These are phyloP conservation scores for Asarcornis scutulata DNA, from an alignment of 2,113 vertebrate species.

Conservation along the genomic window DNA sequence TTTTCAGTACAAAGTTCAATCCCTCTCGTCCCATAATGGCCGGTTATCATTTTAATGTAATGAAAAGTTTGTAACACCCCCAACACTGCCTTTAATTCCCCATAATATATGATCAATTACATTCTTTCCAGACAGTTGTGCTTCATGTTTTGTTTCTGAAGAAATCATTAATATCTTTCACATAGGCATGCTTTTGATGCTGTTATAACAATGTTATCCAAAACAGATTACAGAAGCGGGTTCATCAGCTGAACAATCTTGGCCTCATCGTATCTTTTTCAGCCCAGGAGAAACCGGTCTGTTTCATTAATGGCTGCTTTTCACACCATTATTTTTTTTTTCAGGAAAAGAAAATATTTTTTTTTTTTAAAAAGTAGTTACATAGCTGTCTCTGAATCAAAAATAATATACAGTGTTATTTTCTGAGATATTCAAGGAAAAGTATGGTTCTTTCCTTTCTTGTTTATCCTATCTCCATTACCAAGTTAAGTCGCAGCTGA, in stretches of 20 bases:
- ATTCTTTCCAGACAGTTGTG: neutral
- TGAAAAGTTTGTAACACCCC: neutral
- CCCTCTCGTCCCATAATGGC: neutral
- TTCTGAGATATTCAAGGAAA: neutral
- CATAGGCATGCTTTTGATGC: neutral
- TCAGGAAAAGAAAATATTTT: neutral
- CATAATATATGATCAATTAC: neutral
- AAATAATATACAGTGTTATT: neutral
- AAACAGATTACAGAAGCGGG: neutral
- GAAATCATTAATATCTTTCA: neutral
- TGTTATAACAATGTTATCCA: neutral
- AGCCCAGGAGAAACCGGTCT: neutral
- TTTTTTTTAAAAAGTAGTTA: neutral
- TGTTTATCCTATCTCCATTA: neutral
- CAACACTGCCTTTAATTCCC: neutral
- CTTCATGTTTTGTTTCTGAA: neutral
- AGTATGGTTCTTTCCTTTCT: neutral
- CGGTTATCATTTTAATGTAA: neutral
- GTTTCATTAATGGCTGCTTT: slow-evolving; percentile 8
- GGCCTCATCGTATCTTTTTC: neutral
- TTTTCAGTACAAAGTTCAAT: neutral
- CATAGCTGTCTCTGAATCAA: neutral
- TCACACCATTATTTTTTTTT: neutral
- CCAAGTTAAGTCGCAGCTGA: neutral
- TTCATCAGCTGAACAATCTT: slow-evolving; percentile 21